Evolutionary conservation across 1,140 invertebrate species (phyloP), one percentile per base, ranked within the genome.

Genomic region (Scaptomyza graminum): DNA sequence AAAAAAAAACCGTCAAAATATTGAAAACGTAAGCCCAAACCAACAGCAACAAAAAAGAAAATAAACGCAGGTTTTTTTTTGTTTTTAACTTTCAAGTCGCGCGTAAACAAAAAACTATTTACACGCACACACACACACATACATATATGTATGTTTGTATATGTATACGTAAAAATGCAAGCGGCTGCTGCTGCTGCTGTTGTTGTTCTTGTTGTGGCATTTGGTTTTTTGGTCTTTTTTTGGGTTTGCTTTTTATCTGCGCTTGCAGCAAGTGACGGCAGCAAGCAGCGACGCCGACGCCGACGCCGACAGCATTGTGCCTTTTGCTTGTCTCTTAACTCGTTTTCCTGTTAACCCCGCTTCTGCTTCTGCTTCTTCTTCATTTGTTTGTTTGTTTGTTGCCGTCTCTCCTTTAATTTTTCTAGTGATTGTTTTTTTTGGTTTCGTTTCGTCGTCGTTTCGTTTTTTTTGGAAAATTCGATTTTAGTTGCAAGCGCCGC

Each of bases 1-100:
- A 60, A 79, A 76, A n/a, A n/a, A 79, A 76, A 31, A 18, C 44
- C 49, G 52, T 61, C 61, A 54, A 80, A 72, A 69, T 63, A 70
- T 43, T 55, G 28, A 71, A 81, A 81, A 71, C 50, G 82, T 78
- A 66, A 56, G n/a, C n/a, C 63, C 52, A 60, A 11, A 25, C 54
- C 41, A 62, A 60, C 46, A 62, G 63, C 50, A 34, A 7, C 6
- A 55, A 59, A 62, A 52, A 55, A 59, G 46, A 41, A 31, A 50
- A 2, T 5, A 31, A 34, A 34, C 18, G 4, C 18, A 22, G n/a
- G n/a, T n/a, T n/a, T 22, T 22, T 22, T 22, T 22, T 22, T 22
- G 5, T 28, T 5, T 43, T 31, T 3, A 44, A 37, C 51, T 62
- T 69, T 63, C 15, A 66, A 71, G 28, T 46, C 39, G 39, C 41